Conservation (phyloP, 2,888 invertebrate genomes). For the Drosophila stalkeri region DNA sequence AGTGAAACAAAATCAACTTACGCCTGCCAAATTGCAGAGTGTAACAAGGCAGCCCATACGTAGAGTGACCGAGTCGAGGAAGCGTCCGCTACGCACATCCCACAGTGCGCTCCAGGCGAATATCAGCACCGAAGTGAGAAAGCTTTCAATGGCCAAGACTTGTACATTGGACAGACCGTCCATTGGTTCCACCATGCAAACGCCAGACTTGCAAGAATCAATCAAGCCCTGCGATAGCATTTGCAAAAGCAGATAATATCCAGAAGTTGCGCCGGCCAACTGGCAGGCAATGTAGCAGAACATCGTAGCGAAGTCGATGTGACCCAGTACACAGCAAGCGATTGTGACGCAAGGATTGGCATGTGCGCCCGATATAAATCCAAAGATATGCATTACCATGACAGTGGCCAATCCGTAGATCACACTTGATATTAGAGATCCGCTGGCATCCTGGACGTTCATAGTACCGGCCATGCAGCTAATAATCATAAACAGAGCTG, state of each 20-base stretch:
- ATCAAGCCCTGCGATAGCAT: slow-evolving; percentile 46
- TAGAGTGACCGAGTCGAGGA: slow-evolving; percentile 63
- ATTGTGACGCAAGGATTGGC: slow-evolving; percentile 66
- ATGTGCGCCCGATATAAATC: slow-evolving; percentile 70
- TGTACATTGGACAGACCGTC: slow-evolving; percentile 37
- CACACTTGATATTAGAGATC: slow-evolving; percentile 37
- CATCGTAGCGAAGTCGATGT: slow-evolving; percentile 52
- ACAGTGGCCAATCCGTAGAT: slow-evolving; percentile 55
- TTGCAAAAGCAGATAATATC: slow-evolving; percentile 49
- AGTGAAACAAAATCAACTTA: slow-evolving; percentile 30
- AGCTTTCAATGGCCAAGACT: slow-evolving; percentile 49
- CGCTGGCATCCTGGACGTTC: slow-evolving; percentile 7
- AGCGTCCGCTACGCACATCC: slow-evolving; percentile 65
- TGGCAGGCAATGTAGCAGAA: slow-evolving; percentile 52
- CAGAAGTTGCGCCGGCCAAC: slow-evolving; percentile 50
- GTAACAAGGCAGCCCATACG: slow-evolving; percentile 63
- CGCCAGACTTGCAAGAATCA: slow-evolving; percentile 25
- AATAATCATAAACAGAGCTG: slow-evolving; percentile 48
- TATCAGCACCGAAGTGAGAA: slow-evolving; percentile 52
- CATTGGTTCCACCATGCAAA: slow-evolving; percentile 51
- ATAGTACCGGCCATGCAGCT: slow-evolving; percentile 48
- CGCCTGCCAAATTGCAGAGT: slow-evolving; percentile 59
- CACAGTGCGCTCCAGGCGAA: slow-evolving; percentile 71
- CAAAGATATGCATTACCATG: slow-evolving; percentile 64
- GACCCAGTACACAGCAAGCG: slow-evolving; percentile 58